A percentile compares a stretch with the other conserved stretches of the same genome.
These are phyloP conservation scores for Montipora sp. DNA, from an alignment of 64 coral and sea anemone genomes.

Conservation along the genomic window DNA sequence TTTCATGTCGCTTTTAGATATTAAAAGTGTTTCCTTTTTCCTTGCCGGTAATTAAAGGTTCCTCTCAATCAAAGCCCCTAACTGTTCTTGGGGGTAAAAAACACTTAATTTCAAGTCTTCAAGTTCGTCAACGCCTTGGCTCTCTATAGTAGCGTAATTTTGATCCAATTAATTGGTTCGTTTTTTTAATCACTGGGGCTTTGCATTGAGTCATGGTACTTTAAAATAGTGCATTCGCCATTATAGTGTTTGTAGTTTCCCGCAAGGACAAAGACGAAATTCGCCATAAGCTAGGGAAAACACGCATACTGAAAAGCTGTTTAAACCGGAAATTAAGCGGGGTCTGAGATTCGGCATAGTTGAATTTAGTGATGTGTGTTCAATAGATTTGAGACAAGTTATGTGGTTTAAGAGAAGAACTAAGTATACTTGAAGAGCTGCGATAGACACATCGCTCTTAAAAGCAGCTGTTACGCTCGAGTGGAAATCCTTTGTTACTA, in stretches of 20 bases:
- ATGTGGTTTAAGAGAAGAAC: too few relatives aligned
- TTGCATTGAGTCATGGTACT: neutral
- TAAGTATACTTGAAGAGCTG: neutral
- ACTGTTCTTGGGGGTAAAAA: conserved; percentile 14
- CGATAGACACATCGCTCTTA: neutral
- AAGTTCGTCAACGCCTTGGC: conserved; percentile 34
- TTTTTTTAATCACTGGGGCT: conserved; percentile 9
- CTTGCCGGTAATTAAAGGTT: conserved; percentile 14
- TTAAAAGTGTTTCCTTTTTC: conserved; percentile 1
- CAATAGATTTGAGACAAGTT: neutral
- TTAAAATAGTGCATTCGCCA: neutral
- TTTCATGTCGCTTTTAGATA: neutral
- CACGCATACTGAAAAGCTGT: neutral
- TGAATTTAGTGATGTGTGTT: neutral
- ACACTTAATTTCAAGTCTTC: neutral
- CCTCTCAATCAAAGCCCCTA: neutral
- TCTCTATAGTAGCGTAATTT: neutral
- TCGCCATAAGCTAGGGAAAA: neutral
- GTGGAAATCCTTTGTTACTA: conserved; percentile 23
- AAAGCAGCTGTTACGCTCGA: conserved; percentile 25
- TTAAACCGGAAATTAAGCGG: neutral
- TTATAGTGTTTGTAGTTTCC: neutral
- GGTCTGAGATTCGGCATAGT: neutral
- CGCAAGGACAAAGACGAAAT: neutral
- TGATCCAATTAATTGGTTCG: conserved; percentile 2